Base-by-base conservation (phyloP, 2,797 vertebrate genomes). In the Sebastes vulpes region DNA sequence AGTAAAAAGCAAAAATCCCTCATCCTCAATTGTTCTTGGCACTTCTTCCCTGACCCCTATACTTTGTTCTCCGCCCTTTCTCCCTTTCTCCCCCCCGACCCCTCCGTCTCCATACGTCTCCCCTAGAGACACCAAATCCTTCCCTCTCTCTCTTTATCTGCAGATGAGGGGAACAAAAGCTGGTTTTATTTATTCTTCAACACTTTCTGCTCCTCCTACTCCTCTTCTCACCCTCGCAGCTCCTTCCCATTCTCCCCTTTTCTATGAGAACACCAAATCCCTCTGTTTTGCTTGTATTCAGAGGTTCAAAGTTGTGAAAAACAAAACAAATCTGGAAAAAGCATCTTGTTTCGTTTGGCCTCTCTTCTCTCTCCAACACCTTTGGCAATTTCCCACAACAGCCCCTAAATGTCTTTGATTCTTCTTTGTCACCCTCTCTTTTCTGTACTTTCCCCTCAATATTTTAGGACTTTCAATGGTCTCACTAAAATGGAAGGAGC, bases 1-100 rank as follows among this genome's bases (percentile, higher is more conserved):
- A 83, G 69, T 81, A 60, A 79, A 77, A 84, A 72, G 26, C 26
- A 78, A 81, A 81, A 85, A 89, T 72, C 66, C 50, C 18, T 88
- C 74, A 77, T 72, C 56, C 65, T 65, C 20, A 65, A 32, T 78
- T 83, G 50, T 74, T 80, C 32, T 75, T 68, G 18, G 25, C 28
- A 67, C 54, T 48, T 81, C 59, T 66, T 70, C 8, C 32, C 26
- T 78, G 53, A 89, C 83, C 75, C 59, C 53, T 68, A 52, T 48
- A 35, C 65, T 86, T 80, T 72, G 59, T 79, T 80, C 64, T 50
- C 21, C n/a, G 12, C 54, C 63, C 46, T 70, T 48, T 78, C 42
- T 46, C 42, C 35, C 42, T 46, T 46, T 46, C 42, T 46, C 65
- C 64, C 59, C 21, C 23, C 75, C 52, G 60, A 14, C 50, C n/a